These are phyloP conservation scores for Spodoptera frugiperda DNA, from an alignment of 1,140 invertebrate genomes.

Conservation along the genomic window DNA sequence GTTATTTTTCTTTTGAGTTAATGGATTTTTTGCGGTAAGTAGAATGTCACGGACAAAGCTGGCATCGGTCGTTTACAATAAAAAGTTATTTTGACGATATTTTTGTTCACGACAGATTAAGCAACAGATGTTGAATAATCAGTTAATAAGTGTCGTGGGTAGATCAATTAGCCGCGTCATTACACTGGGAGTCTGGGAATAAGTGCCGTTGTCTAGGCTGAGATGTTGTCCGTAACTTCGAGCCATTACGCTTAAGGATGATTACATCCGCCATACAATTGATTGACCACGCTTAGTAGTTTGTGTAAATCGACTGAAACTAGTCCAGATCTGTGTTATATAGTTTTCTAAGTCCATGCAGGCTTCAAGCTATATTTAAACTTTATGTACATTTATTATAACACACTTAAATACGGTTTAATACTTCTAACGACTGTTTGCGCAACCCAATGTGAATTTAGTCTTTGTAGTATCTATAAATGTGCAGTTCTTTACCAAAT, in stretches of 20 bases:
- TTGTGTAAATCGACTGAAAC: slow-evolving; percentile 45
- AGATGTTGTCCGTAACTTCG: slow-evolving; percentile 56
- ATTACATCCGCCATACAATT: slow-evolving; percentile 57
- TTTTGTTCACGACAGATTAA: slow-evolving; percentile 30
- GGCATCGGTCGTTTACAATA: slow-evolving; percentile 8
- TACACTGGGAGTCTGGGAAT: slow-evolving; percentile 63
- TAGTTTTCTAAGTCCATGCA: too few relatives aligned
- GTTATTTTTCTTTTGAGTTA: slow-evolving; percentile 19
- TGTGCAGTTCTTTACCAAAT: too few relatives aligned
- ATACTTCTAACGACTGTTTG: too few relatives aligned
- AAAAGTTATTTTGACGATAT: slow-evolving; percentile 28
- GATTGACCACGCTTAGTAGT: slow-evolving; percentile 53
- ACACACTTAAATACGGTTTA: too few relatives aligned
- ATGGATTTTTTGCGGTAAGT: slow-evolving; percentile 14
- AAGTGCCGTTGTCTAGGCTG: slow-evolving; percentile 61
- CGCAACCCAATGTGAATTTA: too few relatives aligned
- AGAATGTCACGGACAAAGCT: slow-evolving; percentile 15
- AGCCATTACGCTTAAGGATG: slow-evolving; percentile 61
- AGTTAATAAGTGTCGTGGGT: slow-evolving; percentile 53
- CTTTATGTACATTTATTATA: too few relatives aligned
- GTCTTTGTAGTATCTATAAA: too few relatives aligned
- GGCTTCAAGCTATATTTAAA: too few relatives aligned
- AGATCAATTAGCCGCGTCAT: slow-evolving; percentile 63
- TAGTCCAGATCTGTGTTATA: background rate
- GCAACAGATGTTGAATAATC: slow-evolving; percentile 62